These are phyloP conservation scores for Saguinus midas DNA, from an alignment of 2,113 vertebrate genomes.

Conservation along the genomic window DNA sequence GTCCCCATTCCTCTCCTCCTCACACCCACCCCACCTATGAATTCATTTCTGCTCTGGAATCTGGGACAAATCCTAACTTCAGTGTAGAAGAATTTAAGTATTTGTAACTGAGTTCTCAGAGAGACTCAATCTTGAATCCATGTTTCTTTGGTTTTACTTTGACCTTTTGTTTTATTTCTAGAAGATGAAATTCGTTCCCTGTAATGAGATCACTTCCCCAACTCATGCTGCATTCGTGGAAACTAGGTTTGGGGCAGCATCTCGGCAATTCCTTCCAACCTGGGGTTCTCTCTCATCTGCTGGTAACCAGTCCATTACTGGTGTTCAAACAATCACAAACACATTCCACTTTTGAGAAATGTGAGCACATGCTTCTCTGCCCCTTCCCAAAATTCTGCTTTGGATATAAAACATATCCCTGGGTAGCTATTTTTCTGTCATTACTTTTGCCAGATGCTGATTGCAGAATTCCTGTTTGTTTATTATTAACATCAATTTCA, in stretches of 20 bases:
- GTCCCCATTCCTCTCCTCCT: neutral
- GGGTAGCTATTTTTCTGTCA: neutral
- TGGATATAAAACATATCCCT: neutral
- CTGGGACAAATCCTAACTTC: neutral
- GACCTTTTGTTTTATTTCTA: neutral
- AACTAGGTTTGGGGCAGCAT: neutral
- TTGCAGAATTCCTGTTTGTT: neutral
- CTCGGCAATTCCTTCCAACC: neutral
- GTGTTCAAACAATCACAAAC: neutral
- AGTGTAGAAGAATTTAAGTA: neutral
- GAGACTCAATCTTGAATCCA: neutral
- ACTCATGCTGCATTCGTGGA: neutral
- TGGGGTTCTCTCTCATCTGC: neutral
- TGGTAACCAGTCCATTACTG: neutral
- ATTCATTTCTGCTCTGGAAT: neutral
- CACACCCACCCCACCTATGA: fast-evolving
- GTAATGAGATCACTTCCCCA: neutral
- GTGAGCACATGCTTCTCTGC: neutral
- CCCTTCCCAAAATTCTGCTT: neutral
- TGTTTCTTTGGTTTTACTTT: neutral
- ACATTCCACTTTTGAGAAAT: neutral
- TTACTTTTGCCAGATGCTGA: neutral
- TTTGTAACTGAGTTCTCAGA: neutral
- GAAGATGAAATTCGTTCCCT: neutral
- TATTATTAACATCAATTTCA: neutral